Percentiles rank a stretch among this genome's conserved stretches.
Evolutionary conservation across 2,888 invertebrate species (phyloP).

Genomic region (Amphimallon solstitiale): DNA sequence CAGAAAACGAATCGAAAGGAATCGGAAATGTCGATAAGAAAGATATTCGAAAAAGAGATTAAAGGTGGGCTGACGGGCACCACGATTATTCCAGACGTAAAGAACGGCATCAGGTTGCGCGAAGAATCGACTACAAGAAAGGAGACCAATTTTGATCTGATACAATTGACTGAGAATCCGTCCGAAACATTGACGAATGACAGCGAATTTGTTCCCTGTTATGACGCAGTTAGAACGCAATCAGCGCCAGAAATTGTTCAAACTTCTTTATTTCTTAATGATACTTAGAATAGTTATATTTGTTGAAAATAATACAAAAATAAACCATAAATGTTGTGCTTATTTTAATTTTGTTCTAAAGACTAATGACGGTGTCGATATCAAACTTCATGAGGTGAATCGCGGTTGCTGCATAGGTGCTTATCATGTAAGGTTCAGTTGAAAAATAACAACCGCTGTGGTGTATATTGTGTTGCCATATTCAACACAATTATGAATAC

Average conservation of each 20-base stretch:
- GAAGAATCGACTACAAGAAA: background rate
- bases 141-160: conserved; percentile 23
- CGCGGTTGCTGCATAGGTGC: too few species aligned
- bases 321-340: too few species aligned
- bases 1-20: conserved; percentile 3
- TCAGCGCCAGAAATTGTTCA: conserved; percentile 50
- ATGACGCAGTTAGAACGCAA: conserved; percentile 44
- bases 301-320: background rate
- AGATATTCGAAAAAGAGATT: conserved; percentile 25
- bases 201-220: conserved; percentile 30
- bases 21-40: conserved; percentile 17
- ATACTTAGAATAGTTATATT: conserved; percentile 34
- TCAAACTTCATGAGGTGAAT: too few species aligned
- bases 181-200: conserved; percentile 36
- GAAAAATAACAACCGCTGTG: too few species aligned
- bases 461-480: too few species aligned
- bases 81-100: background rate
- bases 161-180: conserved; percentile 34
- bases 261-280: conserved; percentile 43
- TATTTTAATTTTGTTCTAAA: too few species aligned
- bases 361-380: too few species aligned
- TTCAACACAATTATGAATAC: too few species aligned
- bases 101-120: background rate
- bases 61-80: conserved; percentile 4
- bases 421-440: too few species aligned